Evolutionary conservation across 2,888 invertebrate genomes (phyloP), one percentile per base, ranked within the genome.

Genomic region (Heliconius aoede): DNA sequence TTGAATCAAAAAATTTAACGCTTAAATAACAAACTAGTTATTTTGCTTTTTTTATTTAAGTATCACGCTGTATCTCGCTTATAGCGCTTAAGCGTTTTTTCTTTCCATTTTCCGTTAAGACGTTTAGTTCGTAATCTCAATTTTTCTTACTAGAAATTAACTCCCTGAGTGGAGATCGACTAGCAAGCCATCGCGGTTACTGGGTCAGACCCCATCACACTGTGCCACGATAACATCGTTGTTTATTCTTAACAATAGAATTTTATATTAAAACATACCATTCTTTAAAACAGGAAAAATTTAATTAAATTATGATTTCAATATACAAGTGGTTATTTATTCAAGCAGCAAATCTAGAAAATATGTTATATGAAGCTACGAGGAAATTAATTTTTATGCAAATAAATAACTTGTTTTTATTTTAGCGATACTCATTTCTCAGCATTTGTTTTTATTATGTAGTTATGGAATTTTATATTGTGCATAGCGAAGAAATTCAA

Each of bases 331-430:
- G 9, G 55, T 9, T 46, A 46, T 46, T 55, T 55, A 55, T 55
- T 55, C n/a, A 55, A 55, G 55, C 55, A n/a, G 55, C 55, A n/a
- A 55, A n/a, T n/a, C n/a, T 55, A 55, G n/a, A 51, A 51, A 51
- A 9, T 9, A 1, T 55, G 11, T 55, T n/a, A n/a, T 4, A 55
- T n/a, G n/a, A 55, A 55, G 21, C 21, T 55, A n/a, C n/a, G 9
- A 9, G 4, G n/a, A n/a, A 55, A 55, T 55, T 55, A 55, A 9
- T 55, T 55, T 9, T n/a, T 55, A 55, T n/a, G n/a, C 55, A n/a
- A 55, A 55, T 55, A 55, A 55, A 55, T 55, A 55, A 55, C n/a
- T 55, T 55, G 55, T 55, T 55, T 55, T 55, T n/a, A 46, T 46
- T 18, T 46, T 21, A 46, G 0, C 21, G 18, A 18, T 21, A 46